phyloP scores from a whole-genome alignment of 2,113 vertebrate genomes.

The Ranitomeya variabilis region DNA sequence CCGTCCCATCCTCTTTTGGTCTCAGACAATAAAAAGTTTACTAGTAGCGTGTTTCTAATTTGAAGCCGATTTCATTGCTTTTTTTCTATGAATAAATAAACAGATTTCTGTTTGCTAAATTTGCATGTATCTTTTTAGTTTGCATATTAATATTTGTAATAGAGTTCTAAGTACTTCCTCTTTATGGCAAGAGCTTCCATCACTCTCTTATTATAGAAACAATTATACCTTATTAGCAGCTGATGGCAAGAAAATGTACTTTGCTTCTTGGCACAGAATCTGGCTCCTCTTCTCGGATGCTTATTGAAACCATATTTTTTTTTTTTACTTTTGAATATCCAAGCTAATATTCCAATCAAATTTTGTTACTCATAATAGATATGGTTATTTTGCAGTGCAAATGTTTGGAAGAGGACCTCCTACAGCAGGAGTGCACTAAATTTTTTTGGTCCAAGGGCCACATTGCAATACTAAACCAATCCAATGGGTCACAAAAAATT shows the following conservation, averaged over 20 bases:
- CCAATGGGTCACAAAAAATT: too few relatives aligned
- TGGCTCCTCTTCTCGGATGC: neutral
- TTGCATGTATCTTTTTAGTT: neutral
- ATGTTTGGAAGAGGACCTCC: neutral
- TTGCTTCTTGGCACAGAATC: slow-evolving; percentile 19
- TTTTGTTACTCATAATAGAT: neutral
- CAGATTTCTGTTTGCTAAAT: neutral
- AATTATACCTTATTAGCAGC: slow-evolving; percentile 48
- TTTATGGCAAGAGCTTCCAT: slow-evolving; percentile 19
- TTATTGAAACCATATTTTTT: neutral
- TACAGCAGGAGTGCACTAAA: neutral
- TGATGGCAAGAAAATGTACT: slow-evolving; percentile 38
- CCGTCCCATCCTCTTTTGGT: too few relatives aligned
- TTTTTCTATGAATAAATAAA: too few relatives aligned
- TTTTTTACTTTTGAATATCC: neutral
- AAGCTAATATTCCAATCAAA: neutral
- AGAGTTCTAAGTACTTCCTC: neutral
- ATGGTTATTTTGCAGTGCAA: too few relatives aligned
- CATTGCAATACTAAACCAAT: too few relatives aligned
- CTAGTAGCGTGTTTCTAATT: too few relatives aligned
- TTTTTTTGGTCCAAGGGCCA: too few relatives aligned
- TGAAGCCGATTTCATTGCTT: too few relatives aligned
- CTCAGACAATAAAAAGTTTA: too few relatives aligned
- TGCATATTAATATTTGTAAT: neutral
- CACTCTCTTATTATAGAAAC: slow-evolving; percentile 40